These are phyloP conservation scores for Echinarachnius parma DNA, from an alignment of 53 echinoderm and acorn worm species.

Conservation along the genomic window DNA sequence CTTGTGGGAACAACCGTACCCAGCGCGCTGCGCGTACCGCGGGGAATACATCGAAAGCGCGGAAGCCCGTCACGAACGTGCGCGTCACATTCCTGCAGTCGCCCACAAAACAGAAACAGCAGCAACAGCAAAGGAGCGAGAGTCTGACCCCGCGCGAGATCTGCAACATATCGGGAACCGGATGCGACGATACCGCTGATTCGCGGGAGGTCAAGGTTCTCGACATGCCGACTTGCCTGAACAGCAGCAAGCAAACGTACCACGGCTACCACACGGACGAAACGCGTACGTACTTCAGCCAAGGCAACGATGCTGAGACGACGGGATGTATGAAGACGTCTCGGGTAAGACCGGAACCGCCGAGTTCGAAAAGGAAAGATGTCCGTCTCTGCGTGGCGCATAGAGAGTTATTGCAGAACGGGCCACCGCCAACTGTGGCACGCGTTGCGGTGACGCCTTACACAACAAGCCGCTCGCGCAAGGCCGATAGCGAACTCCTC, in stretches of 20 bases:
- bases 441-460: constrained; percentile 18
- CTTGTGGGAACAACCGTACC: neutral
- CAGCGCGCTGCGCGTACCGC: neutral
- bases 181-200: neutral
- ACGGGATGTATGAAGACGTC: neutral
- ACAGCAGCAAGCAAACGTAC: constrained; percentile 30
- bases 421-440: neutral
- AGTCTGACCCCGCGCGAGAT: too few species aligned
- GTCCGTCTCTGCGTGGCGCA: constrained; percentile 30
- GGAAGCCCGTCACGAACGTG: constrained; percentile 19
- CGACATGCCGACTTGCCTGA: constrained; percentile 65
- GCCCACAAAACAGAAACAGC: neutral
- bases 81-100: constrained; percentile 9
- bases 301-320: neutral
- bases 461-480: neutral
- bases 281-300: constrained; percentile 33
- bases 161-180: neutral
- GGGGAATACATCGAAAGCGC: neutral
- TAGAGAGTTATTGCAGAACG: constrained; percentile 38
- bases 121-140: neutral
- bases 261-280: constrained; percentile 79
- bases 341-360: neutral
- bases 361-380: constrained; percentile 3
- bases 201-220: constrained; percentile 60
- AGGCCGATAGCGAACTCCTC: neutral